phyloP scores from a whole-genome alignment of 2,113 vertebrate genomes.

The Suncus etruscus region DNA sequence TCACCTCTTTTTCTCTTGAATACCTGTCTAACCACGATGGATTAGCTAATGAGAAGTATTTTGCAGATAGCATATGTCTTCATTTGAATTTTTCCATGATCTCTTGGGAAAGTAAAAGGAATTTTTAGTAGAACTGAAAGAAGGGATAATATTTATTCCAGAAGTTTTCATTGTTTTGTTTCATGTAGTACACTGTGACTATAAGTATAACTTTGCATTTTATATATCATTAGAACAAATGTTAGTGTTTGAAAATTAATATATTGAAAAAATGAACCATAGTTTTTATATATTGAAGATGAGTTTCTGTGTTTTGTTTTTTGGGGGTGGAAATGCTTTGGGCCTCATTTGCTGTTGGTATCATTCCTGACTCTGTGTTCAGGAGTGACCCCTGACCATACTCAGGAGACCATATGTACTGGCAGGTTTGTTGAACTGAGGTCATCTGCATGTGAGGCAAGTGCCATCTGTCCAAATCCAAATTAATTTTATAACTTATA shows the following conservation, averaged over 20 bases:
- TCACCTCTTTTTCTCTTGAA: constrained; percentile 7
- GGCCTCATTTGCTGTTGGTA: no score
- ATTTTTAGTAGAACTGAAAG: background rate
- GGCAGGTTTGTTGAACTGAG: no score
- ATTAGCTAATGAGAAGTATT: constrained; percentile 17
- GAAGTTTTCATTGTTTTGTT: background rate
- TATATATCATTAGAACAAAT: background rate
- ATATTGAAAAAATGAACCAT: background rate
- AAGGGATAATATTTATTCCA: constrained; percentile 16
- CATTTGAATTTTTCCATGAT: constrained; percentile 40
- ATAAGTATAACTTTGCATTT: constrained; percentile 47
- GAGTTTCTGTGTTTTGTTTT: background rate
- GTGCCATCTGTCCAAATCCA: no score
- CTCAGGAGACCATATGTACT: no score
- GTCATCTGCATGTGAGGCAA: no score
- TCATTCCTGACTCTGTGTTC: no score
- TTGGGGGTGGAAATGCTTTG: no score
- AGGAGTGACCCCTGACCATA: no score
- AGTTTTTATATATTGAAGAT: constrained; percentile 28
- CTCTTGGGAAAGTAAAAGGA: constrained; percentile 38
- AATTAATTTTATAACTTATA: constrained; percentile 10
- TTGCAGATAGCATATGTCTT: background rate
- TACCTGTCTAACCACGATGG: background rate
- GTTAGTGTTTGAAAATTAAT: constrained; percentile 24
- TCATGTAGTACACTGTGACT: background rate